phyloP scores from a whole-genome alignment of 2,113 vertebrate species.

The Psittacus erithacus region DNA sequence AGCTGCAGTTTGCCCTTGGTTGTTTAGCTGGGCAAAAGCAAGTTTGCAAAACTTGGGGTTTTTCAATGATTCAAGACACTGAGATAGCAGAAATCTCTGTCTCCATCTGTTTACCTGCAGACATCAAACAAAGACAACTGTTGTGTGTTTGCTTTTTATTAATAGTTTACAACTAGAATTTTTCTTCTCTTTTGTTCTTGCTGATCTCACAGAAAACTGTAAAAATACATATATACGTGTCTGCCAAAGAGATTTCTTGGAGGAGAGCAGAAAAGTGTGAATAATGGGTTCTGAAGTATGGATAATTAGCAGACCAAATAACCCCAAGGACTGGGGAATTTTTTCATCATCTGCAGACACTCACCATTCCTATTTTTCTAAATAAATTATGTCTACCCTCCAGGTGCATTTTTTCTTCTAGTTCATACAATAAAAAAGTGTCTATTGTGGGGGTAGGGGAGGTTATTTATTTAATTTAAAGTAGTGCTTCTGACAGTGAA shows the following conservation, averaged over 20 bases:
- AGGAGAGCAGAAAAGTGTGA: constrained; percentile 28
- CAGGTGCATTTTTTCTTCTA: background rate
- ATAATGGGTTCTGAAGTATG: constrained; percentile 53
- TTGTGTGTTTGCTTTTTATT: background rate
- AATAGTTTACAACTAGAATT: background rate
- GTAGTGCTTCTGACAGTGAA: background rate
- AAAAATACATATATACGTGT: background rate
- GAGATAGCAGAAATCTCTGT: background rate
- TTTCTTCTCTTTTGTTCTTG: constrained; percentile 34
- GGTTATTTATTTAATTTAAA: constrained; percentile 20
- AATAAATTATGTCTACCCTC: constrained; percentile 42
- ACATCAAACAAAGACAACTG: background rate
- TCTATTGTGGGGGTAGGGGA: background rate
- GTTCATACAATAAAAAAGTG: constrained; percentile 2
- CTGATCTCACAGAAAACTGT: constrained; percentile 37
- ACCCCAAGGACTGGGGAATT: constrained; percentile 26
- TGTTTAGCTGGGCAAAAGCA: constrained; percentile 16
- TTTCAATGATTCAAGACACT: background rate
- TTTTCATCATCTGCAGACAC: constrained; percentile 40
- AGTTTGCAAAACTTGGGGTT: background rate
- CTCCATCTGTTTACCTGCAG: background rate
- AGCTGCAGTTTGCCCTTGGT: constrained; percentile 52
- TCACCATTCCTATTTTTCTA: background rate
- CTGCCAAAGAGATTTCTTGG: constrained; percentile 44
- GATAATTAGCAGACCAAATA: constrained; percentile 70